These are phyloP conservation scores for Tragelaphus scriptus DNA, from an alignment of 2,113 vertebrate genomes.

Conservation along the genomic window DNA sequence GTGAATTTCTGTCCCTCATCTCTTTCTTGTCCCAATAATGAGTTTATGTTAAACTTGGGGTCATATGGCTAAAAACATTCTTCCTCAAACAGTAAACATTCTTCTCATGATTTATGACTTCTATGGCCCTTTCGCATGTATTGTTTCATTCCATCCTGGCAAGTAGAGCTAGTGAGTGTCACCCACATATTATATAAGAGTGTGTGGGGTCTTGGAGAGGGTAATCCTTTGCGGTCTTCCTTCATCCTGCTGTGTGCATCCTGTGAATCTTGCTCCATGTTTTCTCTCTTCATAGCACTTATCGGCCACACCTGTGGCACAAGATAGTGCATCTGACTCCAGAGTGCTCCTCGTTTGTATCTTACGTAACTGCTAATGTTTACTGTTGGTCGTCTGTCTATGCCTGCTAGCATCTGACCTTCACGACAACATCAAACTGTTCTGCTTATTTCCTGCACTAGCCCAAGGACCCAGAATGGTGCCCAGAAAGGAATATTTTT, in stretches of 20 bases:
- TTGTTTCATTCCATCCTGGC: background rate
- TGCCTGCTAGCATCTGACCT: background rate
- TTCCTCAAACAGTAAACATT: background rate
- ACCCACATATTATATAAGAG: too few species aligned
- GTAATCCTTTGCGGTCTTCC: background rate
- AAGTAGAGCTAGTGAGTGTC: background rate
- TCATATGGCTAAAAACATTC: background rate
- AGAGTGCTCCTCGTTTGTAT: background rate
- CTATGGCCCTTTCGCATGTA: background rate
- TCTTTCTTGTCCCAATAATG: background rate
- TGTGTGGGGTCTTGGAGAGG: rapidly evolving
- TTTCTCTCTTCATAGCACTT: background rate
- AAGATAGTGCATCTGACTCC: background rate
- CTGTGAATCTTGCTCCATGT: background rate
- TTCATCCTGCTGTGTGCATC: background rate
- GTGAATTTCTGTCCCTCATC: background rate
- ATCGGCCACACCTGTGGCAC: background rate
- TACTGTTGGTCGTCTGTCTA: background rate
- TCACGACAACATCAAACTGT: rapidly evolving
- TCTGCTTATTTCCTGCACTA: background rate
- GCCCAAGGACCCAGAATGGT: rapidly evolving
- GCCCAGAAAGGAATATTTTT: background rate
- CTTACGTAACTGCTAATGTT: background rate
- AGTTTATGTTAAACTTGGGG: background rate
- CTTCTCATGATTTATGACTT: background rate